Evolutionary conservation across 2,797 vertebrate species (phyloP).

Genomic region (Smutsia temminckii): DNA sequence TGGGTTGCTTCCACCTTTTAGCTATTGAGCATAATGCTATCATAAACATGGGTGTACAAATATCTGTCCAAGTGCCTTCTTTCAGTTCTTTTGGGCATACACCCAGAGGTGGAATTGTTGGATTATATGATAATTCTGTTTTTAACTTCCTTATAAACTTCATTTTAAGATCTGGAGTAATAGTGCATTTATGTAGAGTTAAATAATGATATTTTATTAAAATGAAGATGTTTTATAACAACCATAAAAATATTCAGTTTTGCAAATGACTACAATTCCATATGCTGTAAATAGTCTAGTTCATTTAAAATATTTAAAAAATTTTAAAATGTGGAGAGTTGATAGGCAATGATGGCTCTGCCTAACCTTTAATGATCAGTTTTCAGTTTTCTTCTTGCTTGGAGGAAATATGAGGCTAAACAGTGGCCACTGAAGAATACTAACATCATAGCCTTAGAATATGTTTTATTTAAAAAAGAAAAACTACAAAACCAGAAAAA

Average conservation of each 20-base stretch:
- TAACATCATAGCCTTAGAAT: neutral
- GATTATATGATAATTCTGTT: neutral
- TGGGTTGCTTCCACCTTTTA: neutral
- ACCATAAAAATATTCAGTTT: conserved; percentile 67
- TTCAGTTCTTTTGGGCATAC: neutral
- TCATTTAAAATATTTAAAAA: neutral
- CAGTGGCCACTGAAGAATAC: neutral
- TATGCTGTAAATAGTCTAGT: neutral
- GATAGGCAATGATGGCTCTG: neutral
- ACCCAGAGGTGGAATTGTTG: neutral
- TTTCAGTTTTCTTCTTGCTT: neutral
- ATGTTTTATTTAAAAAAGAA: neutral
- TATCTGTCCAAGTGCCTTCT: neutral
- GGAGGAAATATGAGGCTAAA: neutral
- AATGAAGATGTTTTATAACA: conserved; percentile 54
- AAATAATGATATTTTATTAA: conserved; percentile 64
- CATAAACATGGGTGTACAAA: neutral
- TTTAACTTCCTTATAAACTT: conserved; percentile 12
- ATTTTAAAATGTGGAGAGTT: neutral
- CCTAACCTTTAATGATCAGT: neutral
- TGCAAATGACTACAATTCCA: conserved; percentile 35
- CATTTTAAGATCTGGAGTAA: conserved; percentile 9
- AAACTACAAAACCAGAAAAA: neutral
- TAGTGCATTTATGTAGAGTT: conserved; percentile 58
- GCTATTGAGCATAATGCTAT: neutral